A percentile compares a stretch with the other conserved stretches of the same genome.
Conservation (phyloP, 2,113 vertebrate species). For the Pogona vitticeps region DNA sequence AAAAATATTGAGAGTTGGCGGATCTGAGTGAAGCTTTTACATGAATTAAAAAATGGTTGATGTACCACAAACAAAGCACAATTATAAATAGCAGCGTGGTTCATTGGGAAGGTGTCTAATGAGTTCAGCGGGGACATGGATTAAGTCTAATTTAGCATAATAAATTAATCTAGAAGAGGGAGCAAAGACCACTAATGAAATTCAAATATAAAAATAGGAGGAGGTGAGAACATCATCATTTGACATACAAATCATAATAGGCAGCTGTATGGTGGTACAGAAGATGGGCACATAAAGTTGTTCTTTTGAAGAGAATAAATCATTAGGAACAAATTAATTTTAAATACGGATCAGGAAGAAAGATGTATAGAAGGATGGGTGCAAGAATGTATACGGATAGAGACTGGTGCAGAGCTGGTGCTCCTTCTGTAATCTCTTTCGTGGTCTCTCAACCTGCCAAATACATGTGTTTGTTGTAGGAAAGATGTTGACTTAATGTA, state of each 20-base stretch:
- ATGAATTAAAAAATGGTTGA: constrained; percentile 11
- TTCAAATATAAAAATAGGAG: constrained; percentile 11
- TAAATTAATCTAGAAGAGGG: neutral
- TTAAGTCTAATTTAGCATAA: constrained; percentile 17
- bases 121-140: neutral
- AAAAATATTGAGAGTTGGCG: neutral
- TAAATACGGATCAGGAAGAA: constrained; percentile 1
- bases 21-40: neutral
- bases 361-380: neutral
- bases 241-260: neutral
- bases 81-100: constrained; percentile 6
- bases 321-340: constrained; percentile 20
- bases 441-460: neutral
- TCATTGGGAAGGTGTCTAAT: constrained; percentile 17
- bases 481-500: too few relatives aligned
- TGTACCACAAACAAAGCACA: neutral
- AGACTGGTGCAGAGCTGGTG: neutral
- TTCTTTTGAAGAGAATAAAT: neutral
- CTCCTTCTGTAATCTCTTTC: neutral
- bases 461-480: neutral
- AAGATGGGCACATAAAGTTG: neutral
- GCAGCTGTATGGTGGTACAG: neutral
- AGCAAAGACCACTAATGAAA: constrained; percentile 14
- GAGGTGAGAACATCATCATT: neutral
- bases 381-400: neutral